Percentiles rank a stretch among this genome's conserved stretches.
These are phyloP conservation scores for Napeogenes inachia DNA, from an alignment of 2,888 invertebrate species.

Conservation along the genomic window DNA sequence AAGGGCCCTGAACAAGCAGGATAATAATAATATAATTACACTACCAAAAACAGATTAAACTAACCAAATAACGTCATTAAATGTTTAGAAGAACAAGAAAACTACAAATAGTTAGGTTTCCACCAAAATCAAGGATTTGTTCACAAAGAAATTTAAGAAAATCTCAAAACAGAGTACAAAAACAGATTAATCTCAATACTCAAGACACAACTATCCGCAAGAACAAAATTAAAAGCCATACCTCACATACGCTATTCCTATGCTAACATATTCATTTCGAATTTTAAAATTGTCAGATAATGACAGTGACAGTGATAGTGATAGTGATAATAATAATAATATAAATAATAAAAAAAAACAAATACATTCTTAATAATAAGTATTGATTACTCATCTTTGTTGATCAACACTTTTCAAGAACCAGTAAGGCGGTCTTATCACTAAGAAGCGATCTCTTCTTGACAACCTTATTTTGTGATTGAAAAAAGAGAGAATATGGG, in stretches of 20 bases:
- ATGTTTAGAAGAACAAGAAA: constrained; percentile 9
- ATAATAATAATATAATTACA: too few species aligned
- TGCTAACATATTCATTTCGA: constrained; percentile 18
- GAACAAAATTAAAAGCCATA: constrained; percentile 13
- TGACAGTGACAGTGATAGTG: too few species aligned
- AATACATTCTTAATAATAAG: too few species aligned
- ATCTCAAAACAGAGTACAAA: constrained; percentile 11
- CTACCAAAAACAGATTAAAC: neutral
- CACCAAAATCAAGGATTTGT: constrained; percentile 8
- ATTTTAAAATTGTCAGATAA: constrained; percentile 13
- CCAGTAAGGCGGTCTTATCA: too few species aligned
- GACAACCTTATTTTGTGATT: too few species aligned
- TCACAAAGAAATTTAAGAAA: constrained; percentile 17
- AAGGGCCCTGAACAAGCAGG: too few species aligned
- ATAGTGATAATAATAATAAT: too few species aligned
- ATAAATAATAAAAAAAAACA: too few species aligned
- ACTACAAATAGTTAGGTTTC: constrained; percentile 20
- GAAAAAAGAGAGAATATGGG: too few species aligned
- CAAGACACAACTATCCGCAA: constrained; percentile 15
- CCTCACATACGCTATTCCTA: constrained; percentile 17
- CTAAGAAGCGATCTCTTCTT: too few species aligned
- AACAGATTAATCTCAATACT: constrained; percentile 11
- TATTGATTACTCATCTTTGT: too few species aligned
- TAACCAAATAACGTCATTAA: neutral
- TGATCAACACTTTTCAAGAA: too few species aligned